Percentiles rank a stretch among this genome's conserved stretches.
Evolutionary conservation across 2,113 vertebrate species (phyloP).

Genomic region (Scomber scombrus): DNA sequence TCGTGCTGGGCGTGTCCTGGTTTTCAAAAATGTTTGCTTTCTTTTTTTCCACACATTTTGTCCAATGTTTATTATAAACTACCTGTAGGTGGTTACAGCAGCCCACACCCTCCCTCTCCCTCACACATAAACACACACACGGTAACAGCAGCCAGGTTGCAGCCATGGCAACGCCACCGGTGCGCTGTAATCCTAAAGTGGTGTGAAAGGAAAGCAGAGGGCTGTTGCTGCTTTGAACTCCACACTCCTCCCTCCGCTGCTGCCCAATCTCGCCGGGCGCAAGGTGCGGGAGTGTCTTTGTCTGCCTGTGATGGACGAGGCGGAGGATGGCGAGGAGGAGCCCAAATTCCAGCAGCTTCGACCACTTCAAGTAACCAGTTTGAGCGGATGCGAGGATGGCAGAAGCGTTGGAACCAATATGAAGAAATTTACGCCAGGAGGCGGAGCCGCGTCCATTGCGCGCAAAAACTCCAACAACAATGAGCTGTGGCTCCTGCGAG

Average conservation of each 20-base stretch:
- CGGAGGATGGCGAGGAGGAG: conserved; percentile 81
- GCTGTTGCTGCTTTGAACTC: conserved; percentile 55
- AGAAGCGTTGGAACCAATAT: conserved; percentile 72
- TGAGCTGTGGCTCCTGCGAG: conserved; percentile 74
- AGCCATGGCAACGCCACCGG: conserved; percentile 74
- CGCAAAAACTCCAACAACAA: conserved; percentile 80
- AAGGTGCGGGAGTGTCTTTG: conserved; percentile 40
- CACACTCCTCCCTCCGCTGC: conserved; percentile 47
- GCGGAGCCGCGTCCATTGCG: conserved; percentile 81
- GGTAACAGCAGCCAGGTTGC: conserved; percentile 62
- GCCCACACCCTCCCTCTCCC: neutral
- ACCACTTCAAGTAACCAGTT: conserved; percentile 21
- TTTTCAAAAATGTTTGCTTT: neutral
- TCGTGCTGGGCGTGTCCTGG: neutral
- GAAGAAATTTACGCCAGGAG: conserved; percentile 78
- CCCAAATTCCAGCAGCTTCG: conserved; percentile 64
- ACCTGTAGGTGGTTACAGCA: conserved; percentile 20
- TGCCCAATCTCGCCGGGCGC: conserved; percentile 58
- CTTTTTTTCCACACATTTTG: neutral
- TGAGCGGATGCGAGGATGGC: conserved; percentile 59
- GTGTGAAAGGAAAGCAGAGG: conserved; percentile 53
- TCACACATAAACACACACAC: conserved; percentile 5
- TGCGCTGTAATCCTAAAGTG: conserved; percentile 49
- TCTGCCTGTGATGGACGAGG: conserved; percentile 74
- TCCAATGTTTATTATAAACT: neutral